phyloP scores from a whole-genome alignment of 92 coral and sea anemone genomes.

The Phenganax subtilis region DNA sequence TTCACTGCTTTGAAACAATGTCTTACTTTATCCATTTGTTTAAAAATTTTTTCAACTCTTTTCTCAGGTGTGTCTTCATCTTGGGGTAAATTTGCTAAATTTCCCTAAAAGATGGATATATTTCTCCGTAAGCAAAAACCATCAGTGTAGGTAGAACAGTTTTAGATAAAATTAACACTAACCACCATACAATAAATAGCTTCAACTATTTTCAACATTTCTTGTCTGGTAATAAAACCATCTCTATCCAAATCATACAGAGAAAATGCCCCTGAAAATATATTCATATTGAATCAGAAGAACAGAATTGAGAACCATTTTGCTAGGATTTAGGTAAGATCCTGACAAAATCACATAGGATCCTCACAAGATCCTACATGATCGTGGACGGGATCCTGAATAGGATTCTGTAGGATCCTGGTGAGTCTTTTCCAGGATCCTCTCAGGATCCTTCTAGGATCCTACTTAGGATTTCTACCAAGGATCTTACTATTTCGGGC shows the following conservation, averaged over 20 bases:
- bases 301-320: no score
- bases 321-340: no score
- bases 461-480: no score
- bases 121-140: not conserved
- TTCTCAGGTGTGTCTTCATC: conserved; percentile 96
- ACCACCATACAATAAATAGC: conserved; percentile 99
- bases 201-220: conserved; percentile 92
- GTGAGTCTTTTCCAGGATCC: no score
- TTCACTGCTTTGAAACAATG: no score
- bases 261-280: conserved; percentile 84
- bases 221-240: conserved; percentile 87
- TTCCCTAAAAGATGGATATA: conserved; percentile 53
- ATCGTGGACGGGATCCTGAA: no score
- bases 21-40: conserved; percentile 87
- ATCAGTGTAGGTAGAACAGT: not conserved
- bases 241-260: conserved; percentile 89
- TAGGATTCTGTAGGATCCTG: no score
- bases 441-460: no score
- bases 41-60: conserved; percentile 82
- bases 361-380: no score
- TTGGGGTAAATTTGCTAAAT: conserved; percentile 81
- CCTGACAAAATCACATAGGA: no score
- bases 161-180: conserved; percentile 22
- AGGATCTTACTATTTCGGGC: no score
- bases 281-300: not conserved